Evolutionary conservation across 2,113 vertebrate species (phyloP).

Genomic region (Myotis lucifugus): DNA sequence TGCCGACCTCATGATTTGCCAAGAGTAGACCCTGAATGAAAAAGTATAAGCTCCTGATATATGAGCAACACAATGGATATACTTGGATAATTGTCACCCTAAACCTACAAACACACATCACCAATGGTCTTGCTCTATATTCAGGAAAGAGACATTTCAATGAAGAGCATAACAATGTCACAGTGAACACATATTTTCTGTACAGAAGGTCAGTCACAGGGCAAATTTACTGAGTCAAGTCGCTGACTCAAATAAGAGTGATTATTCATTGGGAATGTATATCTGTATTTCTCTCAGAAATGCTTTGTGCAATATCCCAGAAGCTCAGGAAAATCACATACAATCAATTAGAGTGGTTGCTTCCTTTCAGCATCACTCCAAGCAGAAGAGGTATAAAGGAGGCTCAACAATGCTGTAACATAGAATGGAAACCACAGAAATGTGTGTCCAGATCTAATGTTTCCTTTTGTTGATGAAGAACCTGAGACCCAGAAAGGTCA

Average conservation of each 20-base stretch:
- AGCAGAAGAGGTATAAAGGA: background rate
- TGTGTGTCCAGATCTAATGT: background rate
- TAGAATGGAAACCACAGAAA: background rate
- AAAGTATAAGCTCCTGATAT: background rate
- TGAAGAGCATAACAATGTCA: background rate
- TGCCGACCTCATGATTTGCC: background rate
- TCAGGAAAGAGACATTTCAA: background rate
- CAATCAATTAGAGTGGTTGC: background rate
- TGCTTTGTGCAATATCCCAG: background rate
- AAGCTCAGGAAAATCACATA: background rate
- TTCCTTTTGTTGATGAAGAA: background rate
- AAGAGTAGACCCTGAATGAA: background rate
- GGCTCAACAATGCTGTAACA: background rate
- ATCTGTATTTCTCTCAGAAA: slow-evolving; percentile 6
- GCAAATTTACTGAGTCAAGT: background rate
- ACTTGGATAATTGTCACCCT: background rate
- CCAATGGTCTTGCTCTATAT: background rate
- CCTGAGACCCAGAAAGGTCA: background rate
- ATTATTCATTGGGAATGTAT: background rate
- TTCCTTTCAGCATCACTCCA: slow-evolving; percentile 3
- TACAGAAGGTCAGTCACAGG: background rate
- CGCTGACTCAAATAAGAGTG: background rate
- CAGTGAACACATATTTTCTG: background rate
- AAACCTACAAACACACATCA: background rate
- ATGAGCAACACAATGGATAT: background rate